Conservation (phyloP, 2,888 invertebrate species). For the Chelonus formosanus region DNA sequence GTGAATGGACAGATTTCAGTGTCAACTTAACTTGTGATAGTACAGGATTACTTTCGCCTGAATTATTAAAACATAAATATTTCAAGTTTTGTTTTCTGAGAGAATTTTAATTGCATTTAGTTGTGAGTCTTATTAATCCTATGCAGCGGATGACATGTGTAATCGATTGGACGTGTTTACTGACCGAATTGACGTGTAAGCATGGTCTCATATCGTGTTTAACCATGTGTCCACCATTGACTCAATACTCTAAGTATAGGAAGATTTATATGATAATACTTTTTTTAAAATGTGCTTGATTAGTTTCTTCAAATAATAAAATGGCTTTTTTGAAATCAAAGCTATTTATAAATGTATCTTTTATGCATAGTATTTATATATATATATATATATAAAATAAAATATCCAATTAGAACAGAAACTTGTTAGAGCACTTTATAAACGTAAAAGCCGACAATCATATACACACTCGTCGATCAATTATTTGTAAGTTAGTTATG, state of each 20-base stretch:
- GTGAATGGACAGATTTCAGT: too few species aligned
- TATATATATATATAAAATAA: too few species aligned
- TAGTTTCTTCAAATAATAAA: not conserved
- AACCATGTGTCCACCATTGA: not conserved
- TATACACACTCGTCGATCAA: constrained; percentile 38
- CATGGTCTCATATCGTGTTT: constrained; percentile 6
- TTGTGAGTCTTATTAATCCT: not conserved
- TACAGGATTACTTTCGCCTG: too few species aligned
- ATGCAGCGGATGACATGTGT: constrained; percentile 4
- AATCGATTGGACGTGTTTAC: constrained; percentile 8
- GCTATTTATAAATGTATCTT: not conserved
- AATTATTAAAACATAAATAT: too few species aligned
- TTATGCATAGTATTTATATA: too few species aligned
- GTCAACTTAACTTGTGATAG: too few species aligned
- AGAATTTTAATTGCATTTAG: not conserved
- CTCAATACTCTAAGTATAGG: not conserved
- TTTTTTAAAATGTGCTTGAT: constrained; percentile 7
- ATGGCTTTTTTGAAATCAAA: not conserved
- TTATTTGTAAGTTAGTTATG: constrained; percentile 39
- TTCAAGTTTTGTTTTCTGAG: too few species aligned
- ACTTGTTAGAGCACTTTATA: constrained; percentile 36
- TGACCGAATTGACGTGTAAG: constrained; percentile 5
- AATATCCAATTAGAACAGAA: constrained; percentile 49
- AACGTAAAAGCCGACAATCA: constrained; percentile 39
- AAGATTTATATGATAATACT: not conserved